Evolutionary conservation across 2,888 invertebrate species (phyloP), one percentile per base, ranked within the genome.

Genomic region (Nebria brevicollis): DNA sequence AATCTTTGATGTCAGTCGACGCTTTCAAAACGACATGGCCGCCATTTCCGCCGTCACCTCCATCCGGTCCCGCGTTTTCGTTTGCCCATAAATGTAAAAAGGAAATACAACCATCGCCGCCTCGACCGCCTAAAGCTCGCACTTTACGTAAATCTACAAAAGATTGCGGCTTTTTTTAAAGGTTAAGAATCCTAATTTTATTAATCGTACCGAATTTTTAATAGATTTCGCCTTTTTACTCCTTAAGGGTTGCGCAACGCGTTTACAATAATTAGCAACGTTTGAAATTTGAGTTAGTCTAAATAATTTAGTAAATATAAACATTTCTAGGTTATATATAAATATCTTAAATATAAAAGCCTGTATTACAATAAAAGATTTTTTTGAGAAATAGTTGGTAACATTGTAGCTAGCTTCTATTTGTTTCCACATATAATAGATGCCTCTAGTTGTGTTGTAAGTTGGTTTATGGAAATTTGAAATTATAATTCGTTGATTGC

Each of bases 1-100:
- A 90, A 85, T 96, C 95, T 83, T 92, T 94, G 0, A 94, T 90
- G 77, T 94, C 91, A 43, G 89, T 88, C 0, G 92, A 91, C 0
- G 96, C 95, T 93, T 92, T 90, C 83, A 98, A 95, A 79, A 98
- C 92, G 1, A 99, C 95, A 90, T 99, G 98, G 0, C 97, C 98
- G 0, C 98, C 98, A 87, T 96, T 93, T 0, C 99, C 99, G 0
- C 99, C 99, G 88, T 99, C 97, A 0, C 98, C 99, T 0, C 98
- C 98, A 88, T 97, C 96, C 0, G 98, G 98, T 0, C 98, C 98
- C 0, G 97, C 99, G 81, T 91, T 92, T 83, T 97, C 98, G 86
- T 97, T 97, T 77, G 92, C 91, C 92, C 94, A 96, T 8, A 94
- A 90, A 83, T 94, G 93, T 6, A 97, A 89, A 87, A 99, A 98